phyloP scores from a whole-genome alignment of 2,797 vertebrate genomes.

The Macrochelys suwanniensis region DNA sequence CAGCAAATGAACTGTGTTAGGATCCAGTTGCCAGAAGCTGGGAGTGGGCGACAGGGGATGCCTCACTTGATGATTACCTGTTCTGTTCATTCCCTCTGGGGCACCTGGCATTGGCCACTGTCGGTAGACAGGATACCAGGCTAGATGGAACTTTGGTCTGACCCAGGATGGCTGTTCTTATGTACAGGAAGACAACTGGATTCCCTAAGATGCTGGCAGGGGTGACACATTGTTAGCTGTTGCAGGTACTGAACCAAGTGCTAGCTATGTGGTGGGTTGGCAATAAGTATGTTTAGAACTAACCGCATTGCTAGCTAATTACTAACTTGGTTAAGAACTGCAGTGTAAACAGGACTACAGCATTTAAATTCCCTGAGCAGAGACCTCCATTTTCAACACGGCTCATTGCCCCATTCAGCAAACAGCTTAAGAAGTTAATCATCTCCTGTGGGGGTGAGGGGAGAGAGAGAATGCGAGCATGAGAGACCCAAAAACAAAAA shows the following conservation, averaged over 20 bases:
- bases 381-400: not conserved
- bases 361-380: not conserved
- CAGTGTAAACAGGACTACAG: not conserved
- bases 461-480: not conserved
- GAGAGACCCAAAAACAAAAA: not conserved
- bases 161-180: too few relatives aligned
- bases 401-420: not conserved
- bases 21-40: not conserved
- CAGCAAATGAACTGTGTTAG: not conserved
- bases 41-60: too few relatives aligned
- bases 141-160: too few relatives aligned
- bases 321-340: not conserved
- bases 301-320: not conserved
- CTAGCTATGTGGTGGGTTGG: not conserved
- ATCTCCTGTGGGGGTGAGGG: not conserved
- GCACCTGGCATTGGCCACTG: too few relatives aligned
- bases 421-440: not conserved
- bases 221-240: not conserved
- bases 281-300: not conserved
- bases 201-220: not conserved
- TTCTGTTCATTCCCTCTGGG: too few relatives aligned
- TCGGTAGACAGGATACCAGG: too few relatives aligned
- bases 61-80: too few relatives aligned
- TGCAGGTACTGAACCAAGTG: not conserved
- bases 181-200: not conserved